Percentiles rank a stretch among this genome's conserved stretches.
phyloP scores from a whole-genome alignment of 2,797 vertebrate genomes.

The Sciurus vulgaris region DNA sequence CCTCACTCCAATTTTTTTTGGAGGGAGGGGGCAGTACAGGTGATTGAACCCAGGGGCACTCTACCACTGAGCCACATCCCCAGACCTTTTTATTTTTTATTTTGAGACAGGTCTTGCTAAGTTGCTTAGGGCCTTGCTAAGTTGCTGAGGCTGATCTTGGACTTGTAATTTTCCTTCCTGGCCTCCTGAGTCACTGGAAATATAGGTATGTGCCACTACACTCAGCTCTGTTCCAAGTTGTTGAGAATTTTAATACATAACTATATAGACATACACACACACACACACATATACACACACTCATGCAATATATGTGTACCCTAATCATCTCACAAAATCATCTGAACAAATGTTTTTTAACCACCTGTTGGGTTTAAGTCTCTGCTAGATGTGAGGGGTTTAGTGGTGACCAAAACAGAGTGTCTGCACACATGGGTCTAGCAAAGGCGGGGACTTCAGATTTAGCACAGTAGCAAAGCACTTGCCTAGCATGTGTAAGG shows the following conservation, averaged over 20 bases:
- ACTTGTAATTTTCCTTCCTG: too few relatives aligned
- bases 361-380: not conserved
- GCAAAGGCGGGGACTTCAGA: not conserved
- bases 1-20: too few relatives aligned
- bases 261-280: not conserved
- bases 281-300: not conserved
- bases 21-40: too few relatives aligned
- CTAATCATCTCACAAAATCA: not conserved
- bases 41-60: too few relatives aligned
- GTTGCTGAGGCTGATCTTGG: too few relatives aligned
- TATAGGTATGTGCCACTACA: too few relatives aligned
- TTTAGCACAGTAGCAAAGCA: too few relatives aligned
- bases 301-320: not conserved
- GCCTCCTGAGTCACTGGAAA: too few relatives aligned
- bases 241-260: not conserved
- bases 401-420: not conserved
- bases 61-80: too few relatives aligned
- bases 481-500: not conserved
- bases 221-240: not conserved
- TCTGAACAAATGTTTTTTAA: not conserved
- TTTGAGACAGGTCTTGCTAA: too few relatives aligned
- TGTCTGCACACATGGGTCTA: not conserved
- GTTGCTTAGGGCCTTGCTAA: too few relatives aligned
- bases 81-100: too few relatives aligned
- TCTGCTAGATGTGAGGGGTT: not conserved